Base-by-base conservation (phyloP, 2,888 invertebrate species). In the Dendrolimus pini region DNA sequence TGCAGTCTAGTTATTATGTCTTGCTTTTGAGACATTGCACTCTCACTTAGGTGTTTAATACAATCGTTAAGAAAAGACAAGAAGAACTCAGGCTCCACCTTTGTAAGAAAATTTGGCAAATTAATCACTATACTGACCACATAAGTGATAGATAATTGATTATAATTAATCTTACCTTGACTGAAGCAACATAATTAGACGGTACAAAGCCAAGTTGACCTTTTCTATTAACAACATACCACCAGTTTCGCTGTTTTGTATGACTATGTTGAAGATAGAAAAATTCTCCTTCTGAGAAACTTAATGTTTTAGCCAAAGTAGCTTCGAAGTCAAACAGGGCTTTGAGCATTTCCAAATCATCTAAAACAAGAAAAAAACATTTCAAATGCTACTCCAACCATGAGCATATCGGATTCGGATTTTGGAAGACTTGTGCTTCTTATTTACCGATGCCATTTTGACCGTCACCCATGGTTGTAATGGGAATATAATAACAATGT, bases 141-240 rank as follows among this genome's bases (percentile, higher is more conserved):
- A 30, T 30, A 30, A 30, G 57, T 57, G n/a, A 57, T 52, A 12
- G 47, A 2, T 47, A 47, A 47, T 47, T 47, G 47, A 2, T 47
- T 47, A 47, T 47, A 47, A 47, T 47, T 9, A 8, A 57, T 67
- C 77, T 85, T 78, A 96, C 96, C 92, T 95, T 95, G 71, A 95
- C 93, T 71, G 93, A 92, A 70, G 94, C 93, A 59, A 96, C 96
- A 86, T 96, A 96, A 92, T 96, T 96, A 56, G 96, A 96, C 61
- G 96, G 96, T 67, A 96, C 96, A 75, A 96, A 96, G 57, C 96
- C 96, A 66, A 96, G 93, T 81, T 95, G 94, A 69, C 96, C 96
- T 77, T 93, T 93, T 79, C 92, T 94, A 86, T 96, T 96, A 67
- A 96, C 94, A 56, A 96, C 96, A 91, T 96, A 95, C 96, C 96